Evolutionary conservation across 2,797 vertebrate species (phyloP), one percentile per base, ranked within the genome.

Genomic region (Sciurus vulgaris): DNA sequence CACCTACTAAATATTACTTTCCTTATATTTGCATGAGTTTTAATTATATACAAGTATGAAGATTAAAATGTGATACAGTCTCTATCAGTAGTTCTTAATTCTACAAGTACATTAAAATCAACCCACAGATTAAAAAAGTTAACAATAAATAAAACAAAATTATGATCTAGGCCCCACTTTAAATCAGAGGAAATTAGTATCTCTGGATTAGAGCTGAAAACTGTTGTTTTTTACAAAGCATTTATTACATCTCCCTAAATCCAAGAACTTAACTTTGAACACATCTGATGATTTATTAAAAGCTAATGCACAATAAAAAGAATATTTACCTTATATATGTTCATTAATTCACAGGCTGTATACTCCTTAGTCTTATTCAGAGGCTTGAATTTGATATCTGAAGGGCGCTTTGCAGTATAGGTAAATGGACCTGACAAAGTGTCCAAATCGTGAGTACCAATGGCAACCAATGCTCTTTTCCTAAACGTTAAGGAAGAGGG

Each of bases 381-480:
- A 3, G 99, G 99, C 92, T 97, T 99, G 98, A 99, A 99, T 98
- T 98, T 98, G 97, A 99, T 99, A 94, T 99, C 99, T 83, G 98
- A 98, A 0, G 99, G 99, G 35, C 98, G 97, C 98, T 99, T 99
- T 38, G 99, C 99, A 12, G 99, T 99, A 76, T 98, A 99, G 8
- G 99, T 99, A 98, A 99, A 99, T 0, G 99, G 99, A n/a, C 99
- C 99, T 7, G 99, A 99, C 89, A 99, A 92, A 96, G 99, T 99
- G 97, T 99, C 99, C 98, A 99, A 98, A 97, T 99, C 99, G 95
- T 99, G 99, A 54, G 99, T 99, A 92, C 99, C 99, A 82, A 99
- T 99, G 49, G 99, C 99, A 96, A 99, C 99, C 97, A 99, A 98
- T 0, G 99, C 98, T 98, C 99, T 99, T 97, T 98, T 99, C 97